Evolutionary conservation across 2,888 invertebrate species (phyloP).

Genomic region (Cephus pulcher): DNA sequence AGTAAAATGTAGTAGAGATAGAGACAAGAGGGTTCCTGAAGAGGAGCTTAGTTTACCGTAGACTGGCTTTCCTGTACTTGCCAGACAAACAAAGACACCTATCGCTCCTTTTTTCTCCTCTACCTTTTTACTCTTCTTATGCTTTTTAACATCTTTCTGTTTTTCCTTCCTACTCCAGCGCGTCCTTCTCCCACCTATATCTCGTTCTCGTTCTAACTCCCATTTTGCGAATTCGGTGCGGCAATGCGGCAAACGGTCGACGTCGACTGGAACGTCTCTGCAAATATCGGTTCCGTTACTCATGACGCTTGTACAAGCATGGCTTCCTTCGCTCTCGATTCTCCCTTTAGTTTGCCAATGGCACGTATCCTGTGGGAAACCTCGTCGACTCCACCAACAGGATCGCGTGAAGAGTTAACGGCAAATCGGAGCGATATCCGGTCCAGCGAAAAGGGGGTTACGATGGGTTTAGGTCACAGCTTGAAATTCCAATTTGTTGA

Average conservation of each 20-base stretch:
- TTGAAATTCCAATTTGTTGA: background rate
- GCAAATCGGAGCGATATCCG: background rate
- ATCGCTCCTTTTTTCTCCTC: background rate
- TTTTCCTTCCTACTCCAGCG: background rate
- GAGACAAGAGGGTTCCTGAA: background rate
- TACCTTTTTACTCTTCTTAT: background rate
- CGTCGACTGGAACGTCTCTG: background rate
- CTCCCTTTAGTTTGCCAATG: background rate
- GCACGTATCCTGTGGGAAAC: background rate
- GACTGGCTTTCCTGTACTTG: background rate
- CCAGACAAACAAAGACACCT: background rate
- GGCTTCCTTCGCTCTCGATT: background rate
- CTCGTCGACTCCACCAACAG: background rate
- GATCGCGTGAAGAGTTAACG: background rate
- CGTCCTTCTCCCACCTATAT: background rate
- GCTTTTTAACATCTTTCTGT: background rate
- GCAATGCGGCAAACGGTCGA: background rate
- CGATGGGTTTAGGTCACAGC: background rate
- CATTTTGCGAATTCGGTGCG: background rate
- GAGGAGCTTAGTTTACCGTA: background rate
- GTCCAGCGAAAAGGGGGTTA: background rate
- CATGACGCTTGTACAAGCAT: background rate
- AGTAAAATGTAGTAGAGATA: background rate
- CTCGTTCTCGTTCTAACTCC: background rate
- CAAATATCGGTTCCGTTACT: background rate